These are phyloP conservation scores for Setipinna tenuifilis DNA, from an alignment of 2,797 vertebrate genomes.

Conservation along the genomic window DNA sequence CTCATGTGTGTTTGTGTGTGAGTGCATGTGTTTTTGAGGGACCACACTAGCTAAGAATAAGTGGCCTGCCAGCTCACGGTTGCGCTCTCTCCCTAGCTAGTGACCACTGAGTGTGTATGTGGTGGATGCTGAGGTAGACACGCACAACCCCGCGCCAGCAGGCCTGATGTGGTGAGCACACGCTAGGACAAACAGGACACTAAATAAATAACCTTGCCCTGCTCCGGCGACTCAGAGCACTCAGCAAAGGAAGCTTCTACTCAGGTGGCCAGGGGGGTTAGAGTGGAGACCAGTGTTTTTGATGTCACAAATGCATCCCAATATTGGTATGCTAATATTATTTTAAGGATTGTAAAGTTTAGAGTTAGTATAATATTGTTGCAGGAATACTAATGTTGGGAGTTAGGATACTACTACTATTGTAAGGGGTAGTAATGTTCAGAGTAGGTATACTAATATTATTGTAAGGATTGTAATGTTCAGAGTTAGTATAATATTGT, in stretches of 20 bases:
- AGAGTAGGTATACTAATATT: no score
- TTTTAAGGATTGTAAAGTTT: no score
- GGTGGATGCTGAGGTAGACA: not conserved
- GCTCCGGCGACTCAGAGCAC: not conserved
- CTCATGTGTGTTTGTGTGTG: not conserved
- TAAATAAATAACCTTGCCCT: constrained; percentile 2
- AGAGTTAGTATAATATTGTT: no score
- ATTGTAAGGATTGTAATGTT: no score
- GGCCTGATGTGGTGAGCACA: not conserved
- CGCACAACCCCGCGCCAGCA: not conserved
- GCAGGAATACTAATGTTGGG: no score
- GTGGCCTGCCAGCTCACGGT: not conserved
- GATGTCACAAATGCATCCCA: not conserved
- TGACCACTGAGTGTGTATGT: not conserved
- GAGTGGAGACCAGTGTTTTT: not conserved
- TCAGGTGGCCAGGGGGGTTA: not conserved
- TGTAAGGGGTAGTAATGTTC: no score
- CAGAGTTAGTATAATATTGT: no score
- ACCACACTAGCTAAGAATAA: not conserved
- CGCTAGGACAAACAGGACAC: not conserved
- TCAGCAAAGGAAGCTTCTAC: not conserved
- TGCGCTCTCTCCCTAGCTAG: not conserved
- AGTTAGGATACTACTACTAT: no score
- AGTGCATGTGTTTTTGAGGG: not conserved
- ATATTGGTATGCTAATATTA: no score